Percentiles rank a stretch among this genome's conserved stretches.
Evolutionary conservation across 2,888 invertebrate genomes (phyloP).

Genomic region (Netelia inedita): DNA sequence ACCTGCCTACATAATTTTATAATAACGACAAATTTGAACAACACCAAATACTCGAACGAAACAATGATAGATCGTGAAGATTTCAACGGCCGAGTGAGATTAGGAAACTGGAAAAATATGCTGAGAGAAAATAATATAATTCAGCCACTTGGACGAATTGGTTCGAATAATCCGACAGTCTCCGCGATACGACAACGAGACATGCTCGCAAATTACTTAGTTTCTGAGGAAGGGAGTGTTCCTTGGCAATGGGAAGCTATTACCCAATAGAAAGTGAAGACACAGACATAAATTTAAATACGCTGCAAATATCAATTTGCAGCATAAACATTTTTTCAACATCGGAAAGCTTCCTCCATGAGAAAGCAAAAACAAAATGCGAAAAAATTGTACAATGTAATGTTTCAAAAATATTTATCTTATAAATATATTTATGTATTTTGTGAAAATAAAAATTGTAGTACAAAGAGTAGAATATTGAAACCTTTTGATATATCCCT

Average conservation of each 20-base stretch:
- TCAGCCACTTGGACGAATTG: slow-evolving; percentile 18
- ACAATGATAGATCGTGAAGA: slow-evolving; percentile 15
- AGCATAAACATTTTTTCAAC: too few species aligned
- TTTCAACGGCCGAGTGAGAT: slow-evolving; percentile 15
- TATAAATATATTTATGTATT: too few species aligned
- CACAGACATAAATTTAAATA: too few species aligned
- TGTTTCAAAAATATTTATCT: too few species aligned
- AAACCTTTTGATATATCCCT: slow-evolving; percentile 17
- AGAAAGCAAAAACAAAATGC: too few species aligned
- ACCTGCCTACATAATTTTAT: slow-evolving; percentile 24
- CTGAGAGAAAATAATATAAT: slow-evolving; percentile 18
- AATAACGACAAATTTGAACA: slow-evolving; percentile 15
- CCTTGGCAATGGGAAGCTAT: slow-evolving; percentile 15
- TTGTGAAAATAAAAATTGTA: not conserved
- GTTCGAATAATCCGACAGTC: slow-evolving; percentile 13
- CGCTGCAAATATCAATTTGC: too few species aligned
- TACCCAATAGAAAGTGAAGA: not conserved
- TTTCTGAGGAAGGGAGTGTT: slow-evolving; percentile 24
- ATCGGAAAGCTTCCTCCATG: too few species aligned
- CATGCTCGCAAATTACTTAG: slow-evolving; percentile 1
- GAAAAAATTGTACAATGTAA: too few species aligned
- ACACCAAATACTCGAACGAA: slow-evolving; percentile 2
- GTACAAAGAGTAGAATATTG: slow-evolving; percentile 16
- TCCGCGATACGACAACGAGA: slow-evolving; percentile 16
- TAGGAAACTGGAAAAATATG: slow-evolving; percentile 14